A percentile compares a stretch with the other conserved stretches of the same genome.
Evolutionary conservation across 2,113 vertebrate species (phyloP).

Genomic region (Saguinus imperator): DNA sequence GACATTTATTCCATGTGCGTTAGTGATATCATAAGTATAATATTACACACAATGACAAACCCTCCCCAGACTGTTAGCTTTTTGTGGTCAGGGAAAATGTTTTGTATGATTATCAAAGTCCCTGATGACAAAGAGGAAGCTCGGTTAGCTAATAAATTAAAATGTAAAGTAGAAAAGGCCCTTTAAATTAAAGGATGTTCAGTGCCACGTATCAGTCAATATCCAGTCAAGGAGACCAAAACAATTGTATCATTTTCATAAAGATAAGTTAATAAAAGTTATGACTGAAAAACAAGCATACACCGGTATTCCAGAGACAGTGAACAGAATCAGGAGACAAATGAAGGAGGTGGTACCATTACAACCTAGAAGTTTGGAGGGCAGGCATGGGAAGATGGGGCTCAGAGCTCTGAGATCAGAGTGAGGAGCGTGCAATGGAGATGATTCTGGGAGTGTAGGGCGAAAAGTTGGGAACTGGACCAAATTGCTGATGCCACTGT

Average conservation of each 20-base stretch:
- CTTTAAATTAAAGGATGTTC: not conserved
- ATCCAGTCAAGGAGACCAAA: not conserved
- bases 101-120: not conserved
- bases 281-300: no score
- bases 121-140: not conserved
- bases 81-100: not conserved
- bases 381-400: fast-evolving
- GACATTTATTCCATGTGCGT: no score
- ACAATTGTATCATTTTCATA: not conserved
- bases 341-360: fast-evolving
- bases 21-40: no score
- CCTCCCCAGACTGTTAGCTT: not conserved
- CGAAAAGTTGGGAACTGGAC: fast-evolving
- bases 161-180: not conserved
- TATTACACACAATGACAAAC: not conserved
- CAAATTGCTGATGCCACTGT: no score
- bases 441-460: fast-evolving
- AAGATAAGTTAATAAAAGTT: not conserved
- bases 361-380: fast-evolving
- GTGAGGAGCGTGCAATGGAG: not conserved
- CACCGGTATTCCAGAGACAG: not conserved
- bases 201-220: no score
- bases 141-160: not conserved
- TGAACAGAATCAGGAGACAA: not conserved
- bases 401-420: not conserved